phyloP scores from a whole-genome alignment of 2,113 vertebrate genomes.

The Pomatostomus ruficeps region DNA sequence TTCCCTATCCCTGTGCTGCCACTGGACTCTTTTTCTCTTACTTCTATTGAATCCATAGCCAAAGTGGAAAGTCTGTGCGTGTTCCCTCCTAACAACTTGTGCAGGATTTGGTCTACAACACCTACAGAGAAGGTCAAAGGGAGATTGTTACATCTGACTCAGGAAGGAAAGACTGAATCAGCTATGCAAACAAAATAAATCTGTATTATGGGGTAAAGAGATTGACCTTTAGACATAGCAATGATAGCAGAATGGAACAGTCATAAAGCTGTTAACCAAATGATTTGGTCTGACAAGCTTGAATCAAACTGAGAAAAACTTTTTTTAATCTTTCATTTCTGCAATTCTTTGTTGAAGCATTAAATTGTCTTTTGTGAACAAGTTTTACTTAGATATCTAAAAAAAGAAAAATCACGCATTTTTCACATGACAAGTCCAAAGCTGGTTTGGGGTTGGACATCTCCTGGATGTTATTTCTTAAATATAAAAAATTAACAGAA shows the following conservation, averaged over 20 bases:
- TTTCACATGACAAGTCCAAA: not conserved
- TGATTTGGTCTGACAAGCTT: not conserved
- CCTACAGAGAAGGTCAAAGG: constrained; percentile 30
- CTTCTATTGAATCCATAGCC: not conserved
- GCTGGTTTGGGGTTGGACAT: not conserved
- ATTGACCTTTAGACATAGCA: constrained; percentile 41
- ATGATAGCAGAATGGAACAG: not conserved
- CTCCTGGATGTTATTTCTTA: not conserved
- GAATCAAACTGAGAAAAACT: not conserved
- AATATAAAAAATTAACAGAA: not conserved
- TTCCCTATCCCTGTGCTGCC: not conserved
- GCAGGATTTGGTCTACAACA: constrained; percentile 17
- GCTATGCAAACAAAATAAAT: constrained; percentile 23
- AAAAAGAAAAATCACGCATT: not conserved
- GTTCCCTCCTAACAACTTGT: not conserved
- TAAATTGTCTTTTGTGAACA: not conserved
- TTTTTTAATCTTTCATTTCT: not conserved
- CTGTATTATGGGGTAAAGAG: not conserved
- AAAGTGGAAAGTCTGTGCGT: constrained; percentile 17
- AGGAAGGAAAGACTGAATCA: constrained; percentile 46
- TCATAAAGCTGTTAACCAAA: constrained; percentile 13
- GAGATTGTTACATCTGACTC: not conserved
- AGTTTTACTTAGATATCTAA: not conserved
- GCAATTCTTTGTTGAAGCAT: not conserved
- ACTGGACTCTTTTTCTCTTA: not conserved